Evolutionary conservation across 2,888 invertebrate species (phyloP), one percentile per base, ranked within the genome.

Genomic region (Altica lythri): DNA sequence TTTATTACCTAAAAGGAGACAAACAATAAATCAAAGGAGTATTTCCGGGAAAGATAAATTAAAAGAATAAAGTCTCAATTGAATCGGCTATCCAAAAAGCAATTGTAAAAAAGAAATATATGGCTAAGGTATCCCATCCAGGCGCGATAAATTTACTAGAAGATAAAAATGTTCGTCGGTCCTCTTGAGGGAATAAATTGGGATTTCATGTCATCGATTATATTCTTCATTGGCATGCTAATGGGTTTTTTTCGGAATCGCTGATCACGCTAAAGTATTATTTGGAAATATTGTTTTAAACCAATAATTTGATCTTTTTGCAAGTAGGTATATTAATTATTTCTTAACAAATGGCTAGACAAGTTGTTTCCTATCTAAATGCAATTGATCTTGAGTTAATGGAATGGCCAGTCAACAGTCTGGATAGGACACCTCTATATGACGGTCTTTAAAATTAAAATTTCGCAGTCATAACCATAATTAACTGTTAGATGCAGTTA

Each of bases 101-200:
- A 70, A 71, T 70, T 68, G 69, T 69, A 66, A 68, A 69, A 68
- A 67, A 68, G 66, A 68, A 64, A 71, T 70, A 71, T 68, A 68
- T 68, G 60, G 68, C 66, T 57, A 57, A 64, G 69, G 63, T 65
- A 68, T 70, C 71, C 66, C 64, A 67, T 67, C 66, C 71, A 71
- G 71, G 66, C 68, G 61, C 64, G 67, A 67, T 71, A 70, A 71
- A 71, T 71, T 69, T 69, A 64, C 65, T 67, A 35, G 60, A 57
- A 68, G 67, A 71, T 70, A 68, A 72, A 72, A 72, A 70, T 71
- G 72, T 40, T 49, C 37, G 69, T 69, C 68, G 63, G 68, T 66
- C 62, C 68, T 66, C 59, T 64, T 60, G 69, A 40, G 40, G 22
- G 40, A 70, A 71, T 72, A 70, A 71, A 72, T 71, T 66, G 69